Conservation (phyloP, 2,888 invertebrate genomes). For the Tenthredo scrophulariae region DNA sequence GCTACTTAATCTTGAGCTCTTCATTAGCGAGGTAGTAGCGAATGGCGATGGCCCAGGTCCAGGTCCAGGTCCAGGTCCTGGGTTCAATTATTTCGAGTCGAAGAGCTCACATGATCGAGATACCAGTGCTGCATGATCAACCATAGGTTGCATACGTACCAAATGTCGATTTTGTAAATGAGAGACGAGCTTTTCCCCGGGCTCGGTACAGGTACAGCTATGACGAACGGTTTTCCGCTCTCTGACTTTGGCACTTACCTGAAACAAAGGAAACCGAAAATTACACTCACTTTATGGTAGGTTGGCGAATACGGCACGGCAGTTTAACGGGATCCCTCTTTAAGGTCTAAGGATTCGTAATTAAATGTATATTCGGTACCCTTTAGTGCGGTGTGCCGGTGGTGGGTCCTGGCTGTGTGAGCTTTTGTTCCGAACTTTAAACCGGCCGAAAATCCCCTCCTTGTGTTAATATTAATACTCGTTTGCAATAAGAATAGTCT, state of each 20-base stretch:
- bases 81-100: slow-evolving; percentile 48
- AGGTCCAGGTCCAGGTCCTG: slow-evolving; percentile 16
- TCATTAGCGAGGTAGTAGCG: slow-evolving; percentile 68
- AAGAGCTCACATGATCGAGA: slow-evolving; percentile 4
- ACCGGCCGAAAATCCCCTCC: slow-evolving; percentile 50
- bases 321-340: slow-evolving; percentile 38
- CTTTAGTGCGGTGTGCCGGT: slow-evolving; percentile 50
- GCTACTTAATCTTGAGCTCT: slow-evolving; percentile 74
- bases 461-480: slow-evolving; percentile 64
- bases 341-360: slow-evolving; percentile 61
- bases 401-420: slow-evolving; percentile 5
- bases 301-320: background rate
- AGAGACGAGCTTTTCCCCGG: background rate
- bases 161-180: too few relatives aligned
- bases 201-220: background rate
- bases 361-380: slow-evolving; percentile 66
- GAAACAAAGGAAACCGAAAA: slow-evolving; percentile 67
- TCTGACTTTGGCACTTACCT: slow-evolving; percentile 68
- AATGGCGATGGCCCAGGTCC: slow-evolving; percentile 58
- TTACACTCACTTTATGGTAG: slow-evolving; percentile 45
- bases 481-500: slow-evolving; percentile 14
- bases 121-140: background rate
- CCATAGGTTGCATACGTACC: background rate
- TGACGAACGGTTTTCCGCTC: slow-evolving; percentile 41
- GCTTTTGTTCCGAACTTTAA: slow-evolving; percentile 62